Percentiles rank a stretch among this genome's conserved stretches.
Evolutionary conservation across 2,113 vertebrate genomes (phyloP).

Genomic region (Ibidorhyncha struthersii): DNA sequence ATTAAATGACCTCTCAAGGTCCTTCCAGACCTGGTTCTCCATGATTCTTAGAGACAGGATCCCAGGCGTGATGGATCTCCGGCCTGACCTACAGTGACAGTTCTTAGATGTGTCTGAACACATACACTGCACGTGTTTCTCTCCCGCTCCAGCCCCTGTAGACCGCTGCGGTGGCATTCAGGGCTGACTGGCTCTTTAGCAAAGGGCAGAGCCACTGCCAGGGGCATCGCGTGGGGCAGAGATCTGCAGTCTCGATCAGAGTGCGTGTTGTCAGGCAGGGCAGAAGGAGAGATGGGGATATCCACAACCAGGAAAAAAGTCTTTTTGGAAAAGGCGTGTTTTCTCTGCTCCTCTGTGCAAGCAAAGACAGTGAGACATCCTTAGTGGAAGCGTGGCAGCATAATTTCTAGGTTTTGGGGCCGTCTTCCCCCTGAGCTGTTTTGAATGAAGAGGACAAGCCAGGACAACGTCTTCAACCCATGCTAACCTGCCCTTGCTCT

Average conservation of each 20-base stretch:
- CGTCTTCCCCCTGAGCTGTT: background rate
- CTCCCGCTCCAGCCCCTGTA: background rate
- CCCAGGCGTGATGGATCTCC: conserved; percentile 41
- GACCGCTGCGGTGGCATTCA: background rate
- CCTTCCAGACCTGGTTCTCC: background rate
- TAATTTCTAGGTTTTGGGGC: background rate
- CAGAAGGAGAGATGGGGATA: background rate
- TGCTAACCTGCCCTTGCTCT: background rate
- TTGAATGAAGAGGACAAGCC: background rate
- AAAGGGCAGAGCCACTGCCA: conserved; percentile 8
- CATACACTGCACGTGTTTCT: background rate
- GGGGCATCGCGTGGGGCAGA: background rate
- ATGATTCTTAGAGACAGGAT: conserved; percentile 50
- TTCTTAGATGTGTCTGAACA: conserved; percentile 18
- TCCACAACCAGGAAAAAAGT: background rate
- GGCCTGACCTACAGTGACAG: conserved; percentile 54
- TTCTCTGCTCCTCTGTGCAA: background rate
- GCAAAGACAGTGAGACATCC: background rate
- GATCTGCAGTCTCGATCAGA: background rate
- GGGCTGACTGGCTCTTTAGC: conserved; percentile 35
- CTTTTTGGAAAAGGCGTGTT: background rate
- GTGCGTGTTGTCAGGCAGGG: background rate
- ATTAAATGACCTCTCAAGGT: conserved; percentile 61
- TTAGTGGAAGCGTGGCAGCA: background rate
- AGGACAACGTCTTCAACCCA: background rate